Conservation (phyloP, 2,888 invertebrate genomes). For the Leptopilina myrica region DNA sequence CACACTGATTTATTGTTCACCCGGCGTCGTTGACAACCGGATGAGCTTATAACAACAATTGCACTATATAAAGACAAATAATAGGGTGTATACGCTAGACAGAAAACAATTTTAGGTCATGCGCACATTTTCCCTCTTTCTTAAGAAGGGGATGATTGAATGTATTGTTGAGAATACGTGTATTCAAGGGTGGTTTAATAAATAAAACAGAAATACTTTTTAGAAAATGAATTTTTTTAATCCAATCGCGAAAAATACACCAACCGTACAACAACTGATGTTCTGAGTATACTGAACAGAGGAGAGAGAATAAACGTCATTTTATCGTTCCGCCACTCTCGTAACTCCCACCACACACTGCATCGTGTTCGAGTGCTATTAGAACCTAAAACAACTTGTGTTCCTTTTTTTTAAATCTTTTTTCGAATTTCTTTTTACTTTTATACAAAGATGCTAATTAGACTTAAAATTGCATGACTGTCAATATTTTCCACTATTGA, state of each 20-base stretch:
- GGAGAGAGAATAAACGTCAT: slow-evolving; percentile 63
- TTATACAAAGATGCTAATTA: too few relatives aligned
- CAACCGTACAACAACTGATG: not conserved
- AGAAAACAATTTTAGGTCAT: not conserved
- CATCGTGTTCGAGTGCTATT: slow-evolving; percentile 20
- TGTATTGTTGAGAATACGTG: not conserved
- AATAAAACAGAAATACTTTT: not conserved
- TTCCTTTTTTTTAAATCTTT: not conserved
- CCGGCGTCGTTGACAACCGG: slow-evolving; percentile 33
- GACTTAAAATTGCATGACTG: too few relatives aligned
- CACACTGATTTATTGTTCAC: slow-evolving; percentile 15
- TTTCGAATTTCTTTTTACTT: too few relatives aligned
- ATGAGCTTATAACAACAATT: slow-evolving; percentile 2
- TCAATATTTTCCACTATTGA: too few relatives aligned
- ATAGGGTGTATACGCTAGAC: not conserved
- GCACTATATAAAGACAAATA: not conserved
- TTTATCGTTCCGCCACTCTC: slow-evolving; percentile 62
- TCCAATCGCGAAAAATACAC: not conserved
- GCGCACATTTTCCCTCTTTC: not conserved
- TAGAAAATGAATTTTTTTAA: not conserved
- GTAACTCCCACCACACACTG: slow-evolving; percentile 41
- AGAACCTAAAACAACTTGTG: slow-evolving; percentile 12
- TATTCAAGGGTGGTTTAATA: not conserved
- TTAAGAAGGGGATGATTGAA: not conserved
- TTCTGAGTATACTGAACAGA: slow-evolving; percentile 59